Percentiles rank a stretch among this genome's conserved stretches.
phyloP scores from a whole-genome alignment of 2,888 invertebrate species.

The Leptopilina drosophilae region DNA sequence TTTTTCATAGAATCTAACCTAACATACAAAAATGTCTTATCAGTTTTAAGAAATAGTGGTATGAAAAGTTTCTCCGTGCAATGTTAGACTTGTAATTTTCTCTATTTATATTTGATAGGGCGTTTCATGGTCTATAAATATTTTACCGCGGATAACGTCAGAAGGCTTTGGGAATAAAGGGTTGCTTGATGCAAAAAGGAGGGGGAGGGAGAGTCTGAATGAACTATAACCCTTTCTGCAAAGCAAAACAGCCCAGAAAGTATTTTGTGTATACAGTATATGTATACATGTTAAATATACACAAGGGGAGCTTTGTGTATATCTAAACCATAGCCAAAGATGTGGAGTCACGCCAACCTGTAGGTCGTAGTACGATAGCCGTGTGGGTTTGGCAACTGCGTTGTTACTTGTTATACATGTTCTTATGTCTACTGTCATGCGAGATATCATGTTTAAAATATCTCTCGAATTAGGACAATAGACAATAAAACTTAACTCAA shows the following conservation, averaged over 20 bases:
- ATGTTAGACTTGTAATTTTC: constrained; percentile 51
- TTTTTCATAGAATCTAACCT: too few relatives aligned
- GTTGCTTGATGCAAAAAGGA: constrained; percentile 10
- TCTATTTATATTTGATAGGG: constrained; percentile 63
- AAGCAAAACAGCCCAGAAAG: constrained; percentile 30
- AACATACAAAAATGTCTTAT: too few relatives aligned
- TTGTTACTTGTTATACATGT: constrained; percentile 34
- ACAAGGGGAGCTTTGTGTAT: constrained; percentile 5
- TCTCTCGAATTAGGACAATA: too few relatives aligned
- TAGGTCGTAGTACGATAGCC: constrained; percentile 62
- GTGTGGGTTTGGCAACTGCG: constrained; percentile 57
- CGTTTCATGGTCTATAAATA: constrained; percentile 64
- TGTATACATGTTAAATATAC: not conserved
- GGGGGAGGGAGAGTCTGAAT: not conserved
- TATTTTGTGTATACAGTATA: not conserved
- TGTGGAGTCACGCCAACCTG: constrained; percentile 68
- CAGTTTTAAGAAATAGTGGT: too few relatives aligned
- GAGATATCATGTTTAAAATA: not conserved
- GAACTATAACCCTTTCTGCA: constrained; percentile 5
- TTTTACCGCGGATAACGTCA: constrained; percentile 57
- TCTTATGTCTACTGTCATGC: constrained; percentile 32
- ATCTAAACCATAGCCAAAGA: constrained; percentile 50
- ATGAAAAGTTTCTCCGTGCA: not conserved
- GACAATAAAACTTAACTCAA: too few relatives aligned
- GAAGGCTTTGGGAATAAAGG: constrained; percentile 39